Conservation (phyloP, 2,888 invertebrate species). For the Odontocolon sp. region DNA sequence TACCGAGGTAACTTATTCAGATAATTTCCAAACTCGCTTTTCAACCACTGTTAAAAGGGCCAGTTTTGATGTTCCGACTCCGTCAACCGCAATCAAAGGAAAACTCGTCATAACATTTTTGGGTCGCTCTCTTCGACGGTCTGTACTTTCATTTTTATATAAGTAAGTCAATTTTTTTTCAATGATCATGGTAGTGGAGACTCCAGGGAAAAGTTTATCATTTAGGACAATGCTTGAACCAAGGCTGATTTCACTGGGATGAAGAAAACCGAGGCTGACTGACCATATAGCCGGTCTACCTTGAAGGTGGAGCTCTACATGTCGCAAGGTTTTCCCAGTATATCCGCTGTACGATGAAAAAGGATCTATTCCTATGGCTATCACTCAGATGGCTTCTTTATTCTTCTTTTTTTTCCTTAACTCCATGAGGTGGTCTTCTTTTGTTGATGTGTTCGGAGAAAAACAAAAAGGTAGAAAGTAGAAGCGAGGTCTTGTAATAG, state of each 20-base stretch:
- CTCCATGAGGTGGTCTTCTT: not conserved
- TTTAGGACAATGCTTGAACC: conserved; percentile 71
- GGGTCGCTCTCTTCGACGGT: conserved; percentile 71
- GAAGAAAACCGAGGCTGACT: conserved; percentile 5
- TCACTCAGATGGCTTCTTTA: not conserved
- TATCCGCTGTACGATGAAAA: conserved; percentile 58
- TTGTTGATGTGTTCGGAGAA: not conserved
- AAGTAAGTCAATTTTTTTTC: conserved; percentile 17
- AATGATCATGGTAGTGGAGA: conserved; percentile 42
- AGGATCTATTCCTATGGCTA: conserved; percentile 42
- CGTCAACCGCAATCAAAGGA: too few species aligned
- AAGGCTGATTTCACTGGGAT: conserved; percentile 55
- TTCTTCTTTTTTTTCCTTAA: not conserved
- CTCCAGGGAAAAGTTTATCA: conserved; percentile 75
- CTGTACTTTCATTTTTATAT: conserved; percentile 13
- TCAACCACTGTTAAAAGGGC: too few species aligned
- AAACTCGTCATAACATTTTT: conserved; percentile 59
- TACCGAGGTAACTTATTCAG: too few species aligned
- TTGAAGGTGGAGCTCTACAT: conserved; percentile 31
- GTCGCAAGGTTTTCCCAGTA: conserved; percentile 43
- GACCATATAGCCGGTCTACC: not conserved
- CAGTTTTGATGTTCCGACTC: too few species aligned
- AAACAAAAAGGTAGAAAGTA: not conserved
- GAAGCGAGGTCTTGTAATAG: not conserved
- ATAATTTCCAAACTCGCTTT: too few species aligned